Evolutionary conservation across 2,797 vertebrate genomes (phyloP), one percentile per base, ranked within the genome.

Genomic region (Alcedo quadribrachys): DNA sequence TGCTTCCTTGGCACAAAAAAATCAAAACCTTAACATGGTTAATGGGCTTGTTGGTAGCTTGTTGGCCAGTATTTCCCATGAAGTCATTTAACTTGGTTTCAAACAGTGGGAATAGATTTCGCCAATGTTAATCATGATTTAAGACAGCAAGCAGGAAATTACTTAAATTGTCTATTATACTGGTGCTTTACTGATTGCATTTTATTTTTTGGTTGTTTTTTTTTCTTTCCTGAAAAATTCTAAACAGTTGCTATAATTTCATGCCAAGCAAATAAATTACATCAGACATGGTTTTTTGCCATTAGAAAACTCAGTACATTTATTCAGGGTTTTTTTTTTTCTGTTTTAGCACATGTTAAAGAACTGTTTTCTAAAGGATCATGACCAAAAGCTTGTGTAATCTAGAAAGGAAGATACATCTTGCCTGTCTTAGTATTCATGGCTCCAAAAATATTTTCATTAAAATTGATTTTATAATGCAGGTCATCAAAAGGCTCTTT

Each of bases 81-180:
- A 93, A 87, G n/a, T 60, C 4, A 37, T 93, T 89, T 93, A 20
- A 17, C 40, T 85, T 76, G 22, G 32, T 66, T 53, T 91, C 51
- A 46, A 55, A 80, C 37, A 67, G 78, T 78, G 69, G 48, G 73
- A 85, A 50, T 76, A 92, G 77, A 84, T 93, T 92, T 89, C 85
- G 74, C 63, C 70, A 60, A 53, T 32, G 43, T 74, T 93, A 67
- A 89, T 89, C 80, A 50, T 84, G 80, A 96, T 96, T 93, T 95
- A 93, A 92, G 77, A 57, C 61, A 94, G 60, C 55, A 69, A 91
- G 81, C 70, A 86, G 71, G 81, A 93, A 94, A 90, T 88, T 1
- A 89, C 92, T 92, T 87, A 66, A 83, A 79, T 78, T 63, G 21
- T 79, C 67, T 73, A 22, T 93, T 95, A 69, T 87, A 91, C 77